These are phyloP conservation scores for Epirrhoe tristata DNA, from an alignment of 2,888 invertebrate genomes.

Conservation along the genomic window DNA sequence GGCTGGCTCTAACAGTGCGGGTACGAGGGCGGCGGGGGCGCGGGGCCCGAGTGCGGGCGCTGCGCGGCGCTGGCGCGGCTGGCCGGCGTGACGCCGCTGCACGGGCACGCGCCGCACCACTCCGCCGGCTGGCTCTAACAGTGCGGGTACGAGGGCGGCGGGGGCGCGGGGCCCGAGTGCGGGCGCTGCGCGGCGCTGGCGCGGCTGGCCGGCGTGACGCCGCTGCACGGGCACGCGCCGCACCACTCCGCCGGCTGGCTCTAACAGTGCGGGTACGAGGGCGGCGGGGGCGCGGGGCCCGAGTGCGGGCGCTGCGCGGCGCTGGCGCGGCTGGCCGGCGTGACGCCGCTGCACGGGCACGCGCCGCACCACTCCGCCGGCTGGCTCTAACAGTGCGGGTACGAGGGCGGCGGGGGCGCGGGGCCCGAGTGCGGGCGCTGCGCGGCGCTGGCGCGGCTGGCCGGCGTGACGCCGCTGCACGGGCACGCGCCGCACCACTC, in stretches of 20 bases:
- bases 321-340: slow-evolving; percentile 88
- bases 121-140: too few species aligned
- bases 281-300: too few species aligned
- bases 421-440: slow-evolving; percentile 83
- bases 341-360: slow-evolving; percentile 91
- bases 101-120: slow-evolving; percentile 80
- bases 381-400: slow-evolving; percentile 45
- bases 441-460: slow-evolving; percentile 87
- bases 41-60: slow-evolving; percentile 81
- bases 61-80: slow-evolving; percentile 87
- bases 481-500: slow-evolving; percentile 75
- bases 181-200: slow-evolving; percentile 87
- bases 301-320: slow-evolving; percentile 85
- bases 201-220: slow-evolving; percentile 90
- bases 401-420: too few species aligned
- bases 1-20: slow-evolving; percentile 44
- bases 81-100: slow-evolving; percentile 90
- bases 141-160: slow-evolving; percentile 51
- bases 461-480: slow-evolving; percentile 90
- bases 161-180: too few species aligned
- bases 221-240: slow-evolving; percentile 87
- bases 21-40: slow-evolving; percentile 38
- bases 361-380: too few species aligned
- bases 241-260: too few species aligned
- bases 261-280: slow-evolving; percentile 47